Base-by-base conservation (phyloP, 2,797 vertebrate genomes). In the Pipistrellus nathusii region DNA sequence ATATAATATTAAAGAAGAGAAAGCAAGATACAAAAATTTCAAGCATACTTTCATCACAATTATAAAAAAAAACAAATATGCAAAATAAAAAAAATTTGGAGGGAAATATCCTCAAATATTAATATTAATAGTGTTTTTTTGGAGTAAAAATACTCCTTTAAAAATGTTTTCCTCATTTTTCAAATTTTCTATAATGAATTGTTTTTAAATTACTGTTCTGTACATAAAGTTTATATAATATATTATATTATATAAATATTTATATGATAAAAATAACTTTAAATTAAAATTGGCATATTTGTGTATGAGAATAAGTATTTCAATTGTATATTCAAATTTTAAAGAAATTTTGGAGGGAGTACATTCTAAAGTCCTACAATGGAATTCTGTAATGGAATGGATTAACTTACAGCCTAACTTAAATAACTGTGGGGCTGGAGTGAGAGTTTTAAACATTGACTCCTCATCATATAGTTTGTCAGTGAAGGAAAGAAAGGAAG, bases 381-480 rank as follows among this genome's bases (percentile, higher is more conserved):
- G 57, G 18, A 92, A 75, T 91, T 82, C 59, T 94, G 21, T 75
- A 78, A 75, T 81, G 14, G 8, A 88, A 73, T 68, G 8, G 18
- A 38, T 64, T 87, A 72, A 32, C 80, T n/a, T 84, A 53, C 90
- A 90, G 10, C 12, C 30, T 51, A 75, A 18, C 12, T 81, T 68
- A 32, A 35, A 76, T 62, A 76, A 25, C 18, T 18, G 10, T 81
- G 66, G 78, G 69, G 17, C 41, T 81, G 66, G 89, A 93, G 84
- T 97, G 55, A 81, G 13, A 84, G 53, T 91, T 97, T 97, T 96
- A 13, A 92, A 30, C 15, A 44, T 80, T 85, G 91, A 87, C 48
- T 96, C 53, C 86, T 44, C 62, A 90, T 97, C 92, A 64, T 93
- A 92, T 80, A 71, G 32, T 88, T 96, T 98, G 95, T 91, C 95